Evolutionary conservation across 2,888 invertebrate species (phyloP).

Genomic region (Lamellibrachia columna): DNA sequence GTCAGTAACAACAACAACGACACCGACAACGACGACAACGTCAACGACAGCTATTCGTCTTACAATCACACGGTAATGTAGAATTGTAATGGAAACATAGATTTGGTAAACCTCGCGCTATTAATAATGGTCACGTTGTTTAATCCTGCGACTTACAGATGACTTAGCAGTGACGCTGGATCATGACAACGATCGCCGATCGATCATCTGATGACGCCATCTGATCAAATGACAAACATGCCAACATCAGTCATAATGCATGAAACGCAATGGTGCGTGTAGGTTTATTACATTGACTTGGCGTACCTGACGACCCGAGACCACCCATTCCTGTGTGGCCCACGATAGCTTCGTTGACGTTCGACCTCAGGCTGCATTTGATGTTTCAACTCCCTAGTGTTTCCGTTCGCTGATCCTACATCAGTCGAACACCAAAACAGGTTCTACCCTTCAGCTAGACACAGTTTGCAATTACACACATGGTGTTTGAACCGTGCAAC

Average conservation of each 20-base stretch:
- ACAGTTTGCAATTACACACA: background rate
- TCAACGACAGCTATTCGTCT: background rate
- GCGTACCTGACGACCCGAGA: background rate
- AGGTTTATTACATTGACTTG: background rate
- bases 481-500: background rate
- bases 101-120: too few relatives aligned
- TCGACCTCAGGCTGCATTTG: conserved; percentile 8
- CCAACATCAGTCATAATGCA: background rate
- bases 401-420: background rate
- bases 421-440: background rate
- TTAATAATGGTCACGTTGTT: too few relatives aligned
- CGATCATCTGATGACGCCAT: too few relatives aligned
- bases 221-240: background rate
- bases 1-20: background rate
- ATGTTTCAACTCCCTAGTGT: background rate
- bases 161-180: too few relatives aligned
- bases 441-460: background rate
- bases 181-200: too few relatives aligned
- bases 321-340: background rate
- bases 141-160: too few relatives aligned
- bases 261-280: background rate
- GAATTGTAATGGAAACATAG: too few relatives aligned
- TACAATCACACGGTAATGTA: too few relatives aligned
- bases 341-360: background rate
- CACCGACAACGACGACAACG: background rate